phyloP scores from a whole-genome alignment of 2,888 invertebrate genomes.

The Xestia xanthographa region DNA sequence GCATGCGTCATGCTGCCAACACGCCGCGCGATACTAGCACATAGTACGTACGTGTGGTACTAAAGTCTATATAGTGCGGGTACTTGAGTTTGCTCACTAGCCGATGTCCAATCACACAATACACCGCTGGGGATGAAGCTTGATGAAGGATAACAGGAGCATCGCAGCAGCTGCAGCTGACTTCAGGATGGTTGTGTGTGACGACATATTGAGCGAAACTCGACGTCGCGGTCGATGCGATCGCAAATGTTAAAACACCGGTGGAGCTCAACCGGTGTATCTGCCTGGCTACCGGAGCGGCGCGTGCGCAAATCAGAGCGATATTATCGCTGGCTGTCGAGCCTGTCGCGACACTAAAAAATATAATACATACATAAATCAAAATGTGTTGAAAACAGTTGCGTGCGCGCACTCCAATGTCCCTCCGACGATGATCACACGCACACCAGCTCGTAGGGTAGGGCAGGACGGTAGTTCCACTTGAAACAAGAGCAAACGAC shows the following conservation, averaged over 20 bases:
- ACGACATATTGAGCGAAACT: background rate
- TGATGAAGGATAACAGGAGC: background rate
- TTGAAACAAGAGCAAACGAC: background rate
- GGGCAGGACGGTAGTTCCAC: background rate
- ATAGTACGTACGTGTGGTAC: background rate
- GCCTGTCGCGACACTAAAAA: slow-evolving; percentile 14
- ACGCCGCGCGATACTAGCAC: slow-evolving; percentile 20
- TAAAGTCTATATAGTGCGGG: background rate
- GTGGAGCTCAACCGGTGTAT: background rate
- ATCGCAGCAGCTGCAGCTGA: background rate
- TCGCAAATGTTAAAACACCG: background rate
- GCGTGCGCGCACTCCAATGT: slow-evolving; percentile 21
- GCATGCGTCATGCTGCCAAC: slow-evolving; percentile 43
- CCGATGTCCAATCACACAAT: background rate
- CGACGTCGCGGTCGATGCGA: background rate
- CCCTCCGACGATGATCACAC: slow-evolving; percentile 3
- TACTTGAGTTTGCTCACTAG: background rate
- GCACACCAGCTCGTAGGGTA: slow-evolving; percentile 1
- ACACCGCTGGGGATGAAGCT: background rate
- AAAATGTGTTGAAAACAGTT: slow-evolving; percentile 40
- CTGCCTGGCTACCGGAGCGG: background rate
- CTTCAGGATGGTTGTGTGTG: background rate
- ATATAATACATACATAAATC: slow-evolving; percentile 32
- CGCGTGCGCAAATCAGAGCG: slow-evolving; percentile 18
- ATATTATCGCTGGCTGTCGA: slow-evolving; percentile 32